phyloP scores from a whole-genome alignment of 2,888 invertebrate genomes.

The Agrotis puta region DNA sequence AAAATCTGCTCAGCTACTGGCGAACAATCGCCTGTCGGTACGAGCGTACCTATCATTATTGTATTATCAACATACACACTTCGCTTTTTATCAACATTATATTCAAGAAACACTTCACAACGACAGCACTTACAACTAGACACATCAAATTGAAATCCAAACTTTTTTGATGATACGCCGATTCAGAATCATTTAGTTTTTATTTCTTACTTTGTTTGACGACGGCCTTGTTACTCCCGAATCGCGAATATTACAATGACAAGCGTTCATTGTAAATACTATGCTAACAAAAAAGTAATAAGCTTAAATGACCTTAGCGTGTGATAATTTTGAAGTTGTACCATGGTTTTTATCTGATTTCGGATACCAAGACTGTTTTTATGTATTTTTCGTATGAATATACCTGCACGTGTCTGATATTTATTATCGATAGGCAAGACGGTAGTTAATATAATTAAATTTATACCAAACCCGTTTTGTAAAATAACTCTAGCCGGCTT shows the following conservation, averaged over 20 bases:
- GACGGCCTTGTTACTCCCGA: slow-evolving; percentile 58
- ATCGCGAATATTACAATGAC: slow-evolving; percentile 46
- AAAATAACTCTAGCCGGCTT: background rate
- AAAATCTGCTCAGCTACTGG: background rate
- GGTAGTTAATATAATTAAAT: background rate
- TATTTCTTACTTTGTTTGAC: slow-evolving; percentile 50
- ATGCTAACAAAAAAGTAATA: slow-evolving; percentile 60
- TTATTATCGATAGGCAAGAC: slow-evolving; percentile 7
- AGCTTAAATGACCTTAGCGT: slow-evolving; percentile 55
- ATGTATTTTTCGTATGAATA: background rate
- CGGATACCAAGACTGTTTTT: slow-evolving; percentile 1
- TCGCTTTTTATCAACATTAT: slow-evolving; percentile 30
- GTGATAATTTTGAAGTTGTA: slow-evolving; percentile 53
- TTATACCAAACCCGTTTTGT: background rate
- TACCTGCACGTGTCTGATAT: background rate
- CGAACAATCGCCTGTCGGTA: background rate
- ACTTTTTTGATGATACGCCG: slow-evolving; percentile 54
- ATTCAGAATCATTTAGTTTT: slow-evolving; percentile 59
- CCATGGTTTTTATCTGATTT: slow-evolving; percentile 31
- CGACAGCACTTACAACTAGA: slow-evolving; percentile 31
- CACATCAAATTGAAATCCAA: slow-evolving; percentile 43
- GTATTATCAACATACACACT: slow-evolving; percentile 16
- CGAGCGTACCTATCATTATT: background rate
- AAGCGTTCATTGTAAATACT: slow-evolving; percentile 62
- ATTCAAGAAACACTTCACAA: slow-evolving; percentile 33